Percentiles rank a stretch among this genome's conserved stretches.
phyloP scores from a whole-genome alignment of 2,113 vertebrate genomes.

The Synodontis membranacea region DNA sequence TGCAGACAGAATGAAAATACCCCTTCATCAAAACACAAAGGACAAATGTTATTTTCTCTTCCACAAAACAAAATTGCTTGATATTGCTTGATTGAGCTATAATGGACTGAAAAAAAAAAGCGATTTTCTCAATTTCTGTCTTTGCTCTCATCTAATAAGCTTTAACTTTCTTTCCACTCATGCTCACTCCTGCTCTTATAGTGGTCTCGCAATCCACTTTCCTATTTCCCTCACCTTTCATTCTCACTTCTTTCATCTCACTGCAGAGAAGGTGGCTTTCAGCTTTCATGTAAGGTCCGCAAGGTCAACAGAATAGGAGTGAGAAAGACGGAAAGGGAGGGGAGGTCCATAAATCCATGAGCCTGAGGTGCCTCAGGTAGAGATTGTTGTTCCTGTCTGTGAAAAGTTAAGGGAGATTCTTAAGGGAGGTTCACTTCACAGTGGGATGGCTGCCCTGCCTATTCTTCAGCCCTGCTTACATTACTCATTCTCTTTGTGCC shows the following conservation, averaged over 20 bases:
- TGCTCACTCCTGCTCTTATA: not conserved
- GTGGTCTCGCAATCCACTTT: not conserved
- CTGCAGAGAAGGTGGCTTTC: conserved; percentile 19
- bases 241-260: conserved; percentile 13
- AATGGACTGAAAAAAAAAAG: not conserved
- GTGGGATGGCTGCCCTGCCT: conserved; percentile 19
- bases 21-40: not conserved
- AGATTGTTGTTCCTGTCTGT: conserved; percentile 11
- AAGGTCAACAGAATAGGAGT: conserved; percentile 10
- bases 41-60: not conserved
- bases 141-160: conserved; percentile 9
- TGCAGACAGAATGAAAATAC: conserved; percentile 47
- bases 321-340: not conserved
- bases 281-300: conserved; percentile 32
- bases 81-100: not conserved
- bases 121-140: not conserved
- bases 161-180: not conserved
- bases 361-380: conserved; percentile 19
- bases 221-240: not conserved
- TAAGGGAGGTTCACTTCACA: conserved; percentile 9
- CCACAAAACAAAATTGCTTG: not conserved
- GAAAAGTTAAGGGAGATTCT: conserved; percentile 33
- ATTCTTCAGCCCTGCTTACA: conserved; percentile 19
- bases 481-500: conserved; percentile 36
- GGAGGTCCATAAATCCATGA: conserved; percentile 46